Evolutionary conservation across 2,888 invertebrate genomes (phyloP).

Genomic region (Agonopterix subpropinquella): DNA sequence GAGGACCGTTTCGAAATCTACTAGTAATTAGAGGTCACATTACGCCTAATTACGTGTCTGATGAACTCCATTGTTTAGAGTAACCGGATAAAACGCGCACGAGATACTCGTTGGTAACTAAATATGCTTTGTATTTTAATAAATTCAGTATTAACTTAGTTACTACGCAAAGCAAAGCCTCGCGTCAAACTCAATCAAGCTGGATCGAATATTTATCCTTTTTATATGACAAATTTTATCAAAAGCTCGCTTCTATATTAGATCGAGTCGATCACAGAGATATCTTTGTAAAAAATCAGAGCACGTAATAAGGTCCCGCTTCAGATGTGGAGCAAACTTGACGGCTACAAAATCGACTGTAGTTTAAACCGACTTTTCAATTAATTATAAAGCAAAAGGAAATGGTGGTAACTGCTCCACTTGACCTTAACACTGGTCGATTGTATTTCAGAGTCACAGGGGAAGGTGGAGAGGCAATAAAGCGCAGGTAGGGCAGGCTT

Average conservation of each 20-base stretch:
- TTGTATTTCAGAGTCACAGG: constrained; percentile 32
- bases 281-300: constrained; percentile 35
- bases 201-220: too few species aligned
- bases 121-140: too few species aligned
- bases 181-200: too few species aligned
- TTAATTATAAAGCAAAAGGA: not conserved
- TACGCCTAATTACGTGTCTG: constrained; percentile 15
- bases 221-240: constrained; percentile 26
- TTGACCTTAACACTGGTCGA: constrained; percentile 48
- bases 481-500: constrained; percentile 44
- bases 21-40: constrained; percentile 17
- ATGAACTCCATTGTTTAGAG: not conserved
- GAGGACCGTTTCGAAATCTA: constrained; percentile 10
- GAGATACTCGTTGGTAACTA: too few species aligned
- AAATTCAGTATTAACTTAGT: too few species aligned
- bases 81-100: not conserved
- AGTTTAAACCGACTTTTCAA: not conserved
- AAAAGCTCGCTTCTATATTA: constrained; percentile 29
- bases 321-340: constrained; percentile 37
- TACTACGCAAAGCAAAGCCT: too few species aligned
- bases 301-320: constrained; percentile 26
- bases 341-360: not conserved
- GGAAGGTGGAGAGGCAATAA: constrained; percentile 52
- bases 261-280: constrained; percentile 28
- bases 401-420: constrained; percentile 18